Conservation (phyloP, 2,888 invertebrate species). For the Cheilosia urbana region DNA sequence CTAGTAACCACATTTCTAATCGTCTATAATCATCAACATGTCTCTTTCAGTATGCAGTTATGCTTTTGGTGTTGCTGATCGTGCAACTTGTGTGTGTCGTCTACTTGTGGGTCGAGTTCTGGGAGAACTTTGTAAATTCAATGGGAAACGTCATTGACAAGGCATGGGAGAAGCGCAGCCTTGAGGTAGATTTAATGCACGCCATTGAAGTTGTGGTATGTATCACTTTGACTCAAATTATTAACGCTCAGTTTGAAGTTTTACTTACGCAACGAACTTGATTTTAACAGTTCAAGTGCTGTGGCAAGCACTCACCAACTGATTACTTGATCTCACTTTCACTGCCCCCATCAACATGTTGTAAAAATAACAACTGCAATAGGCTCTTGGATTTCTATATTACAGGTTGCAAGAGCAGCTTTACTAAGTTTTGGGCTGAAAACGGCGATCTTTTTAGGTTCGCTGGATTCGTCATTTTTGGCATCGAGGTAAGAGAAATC, state of each 20-base stretch:
- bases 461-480: slow-evolving; percentile 88
- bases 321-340: slow-evolving; percentile 78
- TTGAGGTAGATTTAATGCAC: slow-evolving; percentile 79
- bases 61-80: slow-evolving; percentile 89
- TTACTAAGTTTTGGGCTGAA: slow-evolving; percentile 78
- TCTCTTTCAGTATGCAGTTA: slow-evolving; percentile 88
- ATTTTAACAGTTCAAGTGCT: slow-evolving; percentile 79
- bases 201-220: slow-evolving; percentile 80
- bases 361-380: slow-evolving; percentile 76
- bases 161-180: slow-evolving; percentile 82
- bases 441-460: slow-evolving; percentile 86
- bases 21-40: slow-evolving; percentile 26
- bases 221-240: neutral
- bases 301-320: slow-evolving; percentile 78
- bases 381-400: slow-evolving; percentile 78
- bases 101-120: slow-evolving; percentile 86
- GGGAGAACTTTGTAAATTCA: slow-evolving; percentile 85
- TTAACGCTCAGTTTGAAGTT: neutral
- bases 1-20: neutral
- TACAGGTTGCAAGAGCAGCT: slow-evolving; percentile 79
- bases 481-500: slow-evolving; percentile 86
- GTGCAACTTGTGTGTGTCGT: slow-evolving; percentile 89
- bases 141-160: slow-evolving; percentile 85
- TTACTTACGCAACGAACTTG: slow-evolving; percentile 66
- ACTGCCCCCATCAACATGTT: slow-evolving; percentile 78